A percentile compares a stretch with the other conserved stretches of the same genome.
phyloP scores from a whole-genome alignment of 2,888 invertebrate genomes.

The Seira musarum region DNA sequence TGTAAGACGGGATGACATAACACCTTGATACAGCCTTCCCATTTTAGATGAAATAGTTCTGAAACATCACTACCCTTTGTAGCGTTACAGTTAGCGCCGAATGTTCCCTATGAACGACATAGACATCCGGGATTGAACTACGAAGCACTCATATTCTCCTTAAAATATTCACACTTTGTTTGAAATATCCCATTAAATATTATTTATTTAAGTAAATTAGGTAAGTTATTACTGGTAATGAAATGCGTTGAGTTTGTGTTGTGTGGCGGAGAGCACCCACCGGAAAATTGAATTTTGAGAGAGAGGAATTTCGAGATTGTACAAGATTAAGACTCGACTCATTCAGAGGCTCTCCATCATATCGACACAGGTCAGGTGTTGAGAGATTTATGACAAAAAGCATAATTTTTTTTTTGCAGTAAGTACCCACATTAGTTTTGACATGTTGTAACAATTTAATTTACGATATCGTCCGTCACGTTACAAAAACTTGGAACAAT shows the following conservation, averaged over 20 bases:
- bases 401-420: background rate
- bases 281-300: conserved; percentile 45
- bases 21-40: background rate
- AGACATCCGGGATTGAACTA: too few relatives aligned
- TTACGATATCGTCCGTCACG: conserved; percentile 39
- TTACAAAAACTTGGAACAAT: conserved; percentile 48
- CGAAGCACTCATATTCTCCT: background rate
- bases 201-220: too few relatives aligned
- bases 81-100: too few relatives aligned
- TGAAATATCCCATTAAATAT: background rate
- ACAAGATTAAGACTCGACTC: background rate
- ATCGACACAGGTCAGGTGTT: background rate
- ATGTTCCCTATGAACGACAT: too few relatives aligned
- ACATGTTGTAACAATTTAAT: conserved; percentile 17
- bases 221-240: background rate
- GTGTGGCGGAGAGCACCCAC: conserved; percentile 25
- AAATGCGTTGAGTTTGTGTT: background rate
- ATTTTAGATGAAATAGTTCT: background rate
- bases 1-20: background rate
- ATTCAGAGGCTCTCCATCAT: too few relatives aligned
- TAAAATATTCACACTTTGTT: conserved; percentile 41
- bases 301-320: conserved; percentile 27
- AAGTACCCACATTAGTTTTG: background rate
- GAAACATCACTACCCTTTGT: too few relatives aligned
- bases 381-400: background rate